A percentile compares a stretch with the other conserved stretches of the same genome.
These are phyloP conservation scores for Choloepus didactylus DNA, from an alignment of 2,797 vertebrate genomes.

Conservation along the genomic window DNA sequence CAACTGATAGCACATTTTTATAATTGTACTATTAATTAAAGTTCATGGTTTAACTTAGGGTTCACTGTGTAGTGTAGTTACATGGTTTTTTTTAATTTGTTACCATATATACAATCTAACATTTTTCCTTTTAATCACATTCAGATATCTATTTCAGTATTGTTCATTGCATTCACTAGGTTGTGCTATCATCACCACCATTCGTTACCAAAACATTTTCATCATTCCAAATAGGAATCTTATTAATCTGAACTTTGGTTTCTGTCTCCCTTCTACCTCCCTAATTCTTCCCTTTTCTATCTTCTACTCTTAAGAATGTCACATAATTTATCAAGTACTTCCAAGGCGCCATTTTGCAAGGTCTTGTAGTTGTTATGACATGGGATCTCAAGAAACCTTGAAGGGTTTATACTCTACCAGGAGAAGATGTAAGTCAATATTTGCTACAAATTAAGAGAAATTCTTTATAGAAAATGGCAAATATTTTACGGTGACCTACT, in stretches of 20 bases:
- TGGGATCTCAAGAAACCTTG: not conserved
- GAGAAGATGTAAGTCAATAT: not conserved
- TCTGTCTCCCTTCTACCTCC: not conserved
- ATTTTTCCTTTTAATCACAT: too few relatives aligned
- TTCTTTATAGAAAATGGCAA: conserved; percentile 5
- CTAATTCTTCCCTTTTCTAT: not conserved
- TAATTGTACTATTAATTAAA: too few relatives aligned
- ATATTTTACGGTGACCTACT: not conserved
- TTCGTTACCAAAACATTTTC: too few relatives aligned
- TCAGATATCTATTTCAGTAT: too few relatives aligned
- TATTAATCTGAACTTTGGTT: not conserved
- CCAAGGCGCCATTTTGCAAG: not conserved
- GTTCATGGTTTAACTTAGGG: too few relatives aligned
- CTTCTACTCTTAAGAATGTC: not conserved
- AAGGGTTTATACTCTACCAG: not conserved
- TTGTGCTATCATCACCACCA: too few relatives aligned
- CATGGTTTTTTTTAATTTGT: too few relatives aligned
- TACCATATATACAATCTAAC: too few relatives aligned
- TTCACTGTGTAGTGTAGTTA: too few relatives aligned
- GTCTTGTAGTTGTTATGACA: not conserved
- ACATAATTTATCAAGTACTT: conserved; percentile 22
- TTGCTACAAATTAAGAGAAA: conserved; percentile 10
- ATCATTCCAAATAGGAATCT: too few relatives aligned
- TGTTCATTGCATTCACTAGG: too few relatives aligned
- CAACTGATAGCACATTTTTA: too few relatives aligned